Conservation (phyloP, 2,113 vertebrate genomes). For the Callorhinus ursinus region DNA sequence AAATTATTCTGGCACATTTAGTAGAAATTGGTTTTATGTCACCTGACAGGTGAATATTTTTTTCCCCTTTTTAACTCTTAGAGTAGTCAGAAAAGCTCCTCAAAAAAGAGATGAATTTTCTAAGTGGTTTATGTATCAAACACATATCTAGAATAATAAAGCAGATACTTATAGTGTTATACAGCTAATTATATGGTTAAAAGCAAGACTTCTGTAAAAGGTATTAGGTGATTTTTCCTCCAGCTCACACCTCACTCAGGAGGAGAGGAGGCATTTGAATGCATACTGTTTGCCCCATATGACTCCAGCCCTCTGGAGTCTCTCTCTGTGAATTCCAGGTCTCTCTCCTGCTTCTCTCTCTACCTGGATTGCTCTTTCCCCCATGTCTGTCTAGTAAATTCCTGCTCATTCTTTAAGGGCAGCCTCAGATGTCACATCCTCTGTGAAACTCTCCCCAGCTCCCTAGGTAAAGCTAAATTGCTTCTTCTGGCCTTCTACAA, state of each 20-base stretch:
- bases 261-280: not conserved
- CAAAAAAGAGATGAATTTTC: not conserved
- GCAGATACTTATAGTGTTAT: not conserved
- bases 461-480: not conserved
- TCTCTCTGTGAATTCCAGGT: not conserved
- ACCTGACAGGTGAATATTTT: constrained; percentile 86
- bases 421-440: not conserved
- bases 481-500: not conserved
- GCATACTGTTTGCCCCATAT: not conserved
- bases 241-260: not conserved
- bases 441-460: not conserved
- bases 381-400: not conserved
- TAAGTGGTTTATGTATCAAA: not conserved
- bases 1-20: constrained; percentile 89
- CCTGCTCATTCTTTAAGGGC: not conserved
- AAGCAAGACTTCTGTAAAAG: not conserved
- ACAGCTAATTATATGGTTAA: constrained; percentile 25
- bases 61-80: constrained; percentile 80
- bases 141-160: not conserved
- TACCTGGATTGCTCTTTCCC: not conserved
- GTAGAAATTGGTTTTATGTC: constrained; percentile 89
- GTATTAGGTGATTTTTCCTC: not conserved
- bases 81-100: constrained; percentile 64
- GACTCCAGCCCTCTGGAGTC: not conserved
- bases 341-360: not conserved